Base-by-base conservation (phyloP, 2,113 vertebrate genomes). In the Chloropsis hardwickii region DNA sequence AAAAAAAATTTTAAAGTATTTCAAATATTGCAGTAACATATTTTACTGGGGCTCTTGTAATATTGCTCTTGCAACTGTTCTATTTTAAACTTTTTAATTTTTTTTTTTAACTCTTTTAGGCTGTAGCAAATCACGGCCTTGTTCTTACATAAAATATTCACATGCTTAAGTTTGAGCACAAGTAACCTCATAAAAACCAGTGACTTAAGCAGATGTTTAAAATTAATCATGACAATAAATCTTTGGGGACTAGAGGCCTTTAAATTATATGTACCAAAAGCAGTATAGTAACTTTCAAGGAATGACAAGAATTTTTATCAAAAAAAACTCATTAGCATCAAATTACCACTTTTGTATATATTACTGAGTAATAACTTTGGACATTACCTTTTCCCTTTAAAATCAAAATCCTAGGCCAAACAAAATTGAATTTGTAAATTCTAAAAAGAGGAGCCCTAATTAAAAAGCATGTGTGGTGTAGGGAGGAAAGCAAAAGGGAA, bases 161-260 rank as follows among this genome's bases (percentile, higher is more conserved):
- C 28, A 11, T 45, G 27, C 40, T 88, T 80, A 92, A 92, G 23
- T 92, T 39, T 69, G 74, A 93, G 44, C 12, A 79, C 24, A 82
- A 76, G 71, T 90, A 95, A 86, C 57, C 18, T 86, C 66, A 92
- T 94, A 92, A 96, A 92, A 96, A 88, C 39, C 79, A 92, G 73
- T 94, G 50, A 86, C n/a, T 56, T 90, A 86, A 92, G 62, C 91
- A 95, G 58, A 76, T 67, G 65, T 80, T 82, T 77, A 92, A 95
- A 93, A 82, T 72, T 86, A 90, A 88, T 90, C 13, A 18, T 31
- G 76, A 53, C 25, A 80, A 90, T 57, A 94, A 94, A 95, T 88
- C 82, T 83, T 82, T 12, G 48, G 79, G 88, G 66, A 67, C 14
- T 44, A 0, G 0, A 94, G n/a, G 8, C 9, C 24, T 82, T 65